Percentiles rank a stretch among this genome's conserved stretches.
Conservation (phyloP, 2,797 vertebrate species). For the Hafferia zeledoni region DNA sequence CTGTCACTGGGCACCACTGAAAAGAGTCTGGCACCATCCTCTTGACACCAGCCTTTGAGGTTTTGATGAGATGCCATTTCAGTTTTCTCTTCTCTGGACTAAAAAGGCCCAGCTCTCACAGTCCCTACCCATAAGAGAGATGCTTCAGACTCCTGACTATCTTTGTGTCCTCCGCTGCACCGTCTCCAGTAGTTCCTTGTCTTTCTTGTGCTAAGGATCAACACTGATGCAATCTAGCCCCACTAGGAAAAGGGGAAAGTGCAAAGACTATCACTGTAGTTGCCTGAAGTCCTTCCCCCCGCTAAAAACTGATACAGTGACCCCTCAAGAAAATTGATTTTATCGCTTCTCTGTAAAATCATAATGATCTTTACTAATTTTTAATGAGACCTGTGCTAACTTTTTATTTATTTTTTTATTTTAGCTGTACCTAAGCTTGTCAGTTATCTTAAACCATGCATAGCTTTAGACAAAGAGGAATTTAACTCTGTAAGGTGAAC, state of each 20-base stretch:
- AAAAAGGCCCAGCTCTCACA: not conserved
- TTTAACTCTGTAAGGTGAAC: no score
- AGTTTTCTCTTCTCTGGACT: not conserved
- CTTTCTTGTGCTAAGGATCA: not conserved
- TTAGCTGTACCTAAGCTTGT: no score
- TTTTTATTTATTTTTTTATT: no score
- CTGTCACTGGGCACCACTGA: not conserved
- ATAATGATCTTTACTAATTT: no score
- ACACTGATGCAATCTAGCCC: not conserved
- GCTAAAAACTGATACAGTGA: no score
- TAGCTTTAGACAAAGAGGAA: no score
- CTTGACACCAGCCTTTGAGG: not conserved
- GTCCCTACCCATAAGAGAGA: not conserved
- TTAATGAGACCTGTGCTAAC: no score
- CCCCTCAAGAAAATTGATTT: no score
- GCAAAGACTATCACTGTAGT: accelerated
- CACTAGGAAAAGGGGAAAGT: not conserved
- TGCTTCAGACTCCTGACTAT: not conserved
- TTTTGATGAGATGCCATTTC: not conserved
- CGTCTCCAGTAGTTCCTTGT: not conserved
- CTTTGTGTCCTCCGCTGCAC: not conserved
- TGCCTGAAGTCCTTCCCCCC: not conserved
- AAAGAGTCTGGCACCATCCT: not conserved
- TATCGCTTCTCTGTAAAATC: no score
- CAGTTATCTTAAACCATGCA: no score